A percentile compares a stretch with the other conserved stretches of the same genome.
phyloP scores from a whole-genome alignment of 2,888 invertebrate species.

The Gastrophysa polygoni region DNA sequence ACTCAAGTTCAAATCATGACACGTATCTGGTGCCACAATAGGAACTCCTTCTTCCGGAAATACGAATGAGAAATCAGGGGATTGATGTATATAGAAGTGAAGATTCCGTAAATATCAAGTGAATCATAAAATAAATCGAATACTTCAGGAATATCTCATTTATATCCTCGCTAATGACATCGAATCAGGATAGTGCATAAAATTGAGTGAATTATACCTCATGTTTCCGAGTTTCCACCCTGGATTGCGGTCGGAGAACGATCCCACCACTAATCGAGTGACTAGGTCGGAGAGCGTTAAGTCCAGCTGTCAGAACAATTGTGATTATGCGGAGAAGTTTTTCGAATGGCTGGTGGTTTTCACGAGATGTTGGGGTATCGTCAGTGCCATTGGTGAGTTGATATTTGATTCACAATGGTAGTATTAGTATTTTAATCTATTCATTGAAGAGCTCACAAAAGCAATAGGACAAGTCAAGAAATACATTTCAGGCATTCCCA shows the following conservation, averaged over 20 bases:
- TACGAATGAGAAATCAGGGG: too few relatives aligned
- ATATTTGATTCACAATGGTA: neutral
- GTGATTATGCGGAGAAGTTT: conserved; percentile 28
- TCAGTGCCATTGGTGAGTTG: conserved; percentile 45
- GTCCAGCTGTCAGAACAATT: conserved; percentile 9
- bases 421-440: neutral
- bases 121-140: too few relatives aligned
- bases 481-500: too few relatives aligned
- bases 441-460: too few relatives aligned
- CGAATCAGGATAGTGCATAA: neutral
- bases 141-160: too few relatives aligned
- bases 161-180: neutral
- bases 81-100: too few relatives aligned
- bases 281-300: conserved; percentile 28
- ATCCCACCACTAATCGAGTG: conserved; percentile 11
- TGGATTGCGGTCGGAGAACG: conserved; percentile 13
- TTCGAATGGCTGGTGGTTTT: conserved; percentile 42
- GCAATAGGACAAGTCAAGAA: too few relatives aligned
- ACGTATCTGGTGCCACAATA: too few relatives aligned
- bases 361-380: conserved; percentile 44
- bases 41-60: too few relatives aligned
- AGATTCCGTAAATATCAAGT: too few relatives aligned
- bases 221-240: conserved; percentile 38
- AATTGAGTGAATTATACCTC: conserved; percentile 4
- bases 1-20: too few relatives aligned